phyloP scores from a whole-genome alignment of 2,113 vertebrate species.

The Triplophysa dalaica region DNA sequence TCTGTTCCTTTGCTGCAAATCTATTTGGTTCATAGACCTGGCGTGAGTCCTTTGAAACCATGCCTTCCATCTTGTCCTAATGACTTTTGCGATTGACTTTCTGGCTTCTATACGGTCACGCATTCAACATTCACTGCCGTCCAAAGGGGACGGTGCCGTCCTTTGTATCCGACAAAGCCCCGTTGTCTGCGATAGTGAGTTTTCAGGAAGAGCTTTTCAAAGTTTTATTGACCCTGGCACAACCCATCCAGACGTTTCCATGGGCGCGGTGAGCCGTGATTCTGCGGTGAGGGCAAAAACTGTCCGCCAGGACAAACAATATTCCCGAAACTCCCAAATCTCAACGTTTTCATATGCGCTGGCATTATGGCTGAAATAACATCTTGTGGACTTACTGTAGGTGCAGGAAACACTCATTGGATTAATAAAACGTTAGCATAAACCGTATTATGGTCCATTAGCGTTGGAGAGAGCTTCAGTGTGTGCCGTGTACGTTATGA shows the following conservation, averaged over 20 bases:
- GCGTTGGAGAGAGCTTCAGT: slow-evolving; percentile 19
- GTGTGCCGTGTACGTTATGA: neutral
- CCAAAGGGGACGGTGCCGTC: neutral
- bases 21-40: too few relatives aligned
- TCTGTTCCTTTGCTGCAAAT: too few relatives aligned
- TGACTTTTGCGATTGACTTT: too few relatives aligned
- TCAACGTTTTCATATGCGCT: slow-evolving; percentile 59
- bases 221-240: slow-evolving; percentile 70
- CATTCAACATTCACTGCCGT: neutral
- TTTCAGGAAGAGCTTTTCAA: slow-evolving; percentile 60
- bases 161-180: slow-evolving; percentile 36
- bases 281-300: slow-evolving; percentile 47
- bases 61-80: too few relatives aligned
- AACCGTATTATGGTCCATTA: slow-evolving; percentile 49
- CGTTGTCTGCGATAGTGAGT: slow-evolving; percentile 46
- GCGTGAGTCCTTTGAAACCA: too few relatives aligned
- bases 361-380: slow-evolving; percentile 60
- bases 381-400: slow-evolving; percentile 49
- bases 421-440: slow-evolving; percentile 57
- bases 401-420: slow-evolving; percentile 47
- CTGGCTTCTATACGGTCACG: neutral
- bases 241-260: slow-evolving; percentile 58
- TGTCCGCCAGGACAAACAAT: slow-evolving; percentile 65
- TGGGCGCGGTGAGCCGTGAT: slow-evolving; percentile 57
- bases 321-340: slow-evolving; percentile 51